Base-by-base conservation (phyloP, 2,113 vertebrate genomes). In the Gadus macrocephalus region DNA sequence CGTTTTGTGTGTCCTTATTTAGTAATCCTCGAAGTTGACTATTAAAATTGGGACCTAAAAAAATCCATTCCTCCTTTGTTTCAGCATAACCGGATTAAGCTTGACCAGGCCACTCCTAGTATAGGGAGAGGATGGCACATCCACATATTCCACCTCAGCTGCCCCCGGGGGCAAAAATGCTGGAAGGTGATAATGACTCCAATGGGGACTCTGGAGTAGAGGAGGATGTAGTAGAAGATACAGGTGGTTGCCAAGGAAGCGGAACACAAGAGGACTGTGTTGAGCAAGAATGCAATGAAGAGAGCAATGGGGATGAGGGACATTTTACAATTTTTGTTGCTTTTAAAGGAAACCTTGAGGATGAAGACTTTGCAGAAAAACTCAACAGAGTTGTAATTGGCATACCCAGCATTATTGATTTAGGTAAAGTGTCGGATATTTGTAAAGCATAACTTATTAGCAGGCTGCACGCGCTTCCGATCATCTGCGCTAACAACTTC, bases 341-440 rank as follows among this genome's bases (percentile, higher is more conserved):
- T 78, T 97, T 99, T 83, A 93, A 93, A 89, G 96, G 96, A 76
- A 95, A 96, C 85, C 94, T 98, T 88, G 89, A 92, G 25, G 97
- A 99, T 85, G 91, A 89, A 77, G 95, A 99, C 84, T 96, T 98
- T 80, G 88, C 91, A 75, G 87, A 93, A 79, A 99, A 98, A 83
- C 93, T 98, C 35, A 90, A 93, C 67, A 83, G 64, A 64, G 88
- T 99, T 85, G 78, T 98, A 83, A 90, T 91, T 75, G 93, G 91
- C 79, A 95, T 99, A 80, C 93, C 95, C 62, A 86, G 87, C 68
- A 90, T 98, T 75, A 90, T 99, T 78, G 89, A 93, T 76, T 92
- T 99, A 92, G 97, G 96, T 99, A 91, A 91, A 56, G 42, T 49
- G 9, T 49, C 12, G 42, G 42, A 56, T n/a, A 68, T 68, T 53